Base-by-base conservation (phyloP, 2,797 vertebrate genomes). In the Tangara arthus region DNA sequence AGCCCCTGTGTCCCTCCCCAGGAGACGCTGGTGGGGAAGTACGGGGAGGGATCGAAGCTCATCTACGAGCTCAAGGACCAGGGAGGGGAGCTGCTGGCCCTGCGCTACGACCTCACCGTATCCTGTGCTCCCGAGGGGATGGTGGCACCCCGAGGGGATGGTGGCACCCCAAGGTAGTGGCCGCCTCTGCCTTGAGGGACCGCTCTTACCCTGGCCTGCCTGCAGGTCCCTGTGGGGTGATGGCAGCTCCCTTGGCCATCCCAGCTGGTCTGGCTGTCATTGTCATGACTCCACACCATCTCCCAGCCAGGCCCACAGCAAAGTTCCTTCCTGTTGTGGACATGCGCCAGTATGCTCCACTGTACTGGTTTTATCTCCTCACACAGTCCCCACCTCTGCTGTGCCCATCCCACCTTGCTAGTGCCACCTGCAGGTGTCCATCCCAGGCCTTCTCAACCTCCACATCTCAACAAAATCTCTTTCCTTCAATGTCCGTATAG, bases 11-110 rank as follows among this genome's bases (percentile, higher is more conserved):
- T 11, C n/a, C 46, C 16, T 89, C 34, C 63, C 22, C 69, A 99
- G 99, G 99, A 99, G 98, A 99, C 98, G 0, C 70, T 99, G 90
- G 98, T 95, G 0, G 99, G 99, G 59, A 99, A 99, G 91, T 99
- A 99, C 1, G 99, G 99, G 18, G 99, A 99, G 95, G 99, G 98
- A 42, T 98, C 99, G 5, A 99, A 99, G 95, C 99, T 99, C 65
- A 99, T 99, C 96, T 99, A 99, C 4, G 98, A 99, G 94, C 98
- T 99, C 80, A 99, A 99, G 95, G 99, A 99, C 96, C 99, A 99
- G 89, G 99, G 99, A 37, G 99, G 99, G 83, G 99, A 99, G 97
- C 98, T 99, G 90, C 97, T 99, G 91, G 99, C 99, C 22, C 98
- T 99, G 93, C 98, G 99, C 97, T 99, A 99, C 8, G 99, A 99